Conservation (phyloP, 2,113 vertebrate species). For the Pelvicachromis taeniatus region DNA sequence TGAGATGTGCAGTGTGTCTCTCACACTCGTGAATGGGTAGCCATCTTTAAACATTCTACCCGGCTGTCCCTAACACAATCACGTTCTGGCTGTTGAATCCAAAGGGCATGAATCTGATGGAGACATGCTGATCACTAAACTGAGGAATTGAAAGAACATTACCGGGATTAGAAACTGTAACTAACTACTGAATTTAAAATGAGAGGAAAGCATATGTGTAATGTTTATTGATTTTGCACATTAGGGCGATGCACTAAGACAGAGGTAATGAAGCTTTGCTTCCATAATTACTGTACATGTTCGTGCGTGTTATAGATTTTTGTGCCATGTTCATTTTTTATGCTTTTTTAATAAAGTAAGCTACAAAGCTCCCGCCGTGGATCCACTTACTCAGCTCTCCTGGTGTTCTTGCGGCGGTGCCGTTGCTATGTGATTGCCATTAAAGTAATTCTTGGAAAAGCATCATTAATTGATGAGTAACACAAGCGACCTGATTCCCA, state of each 20-base stretch:
- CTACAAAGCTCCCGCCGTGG: background rate
- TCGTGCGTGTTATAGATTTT: background rate
- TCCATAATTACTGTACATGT: background rate
- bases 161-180: background rate
- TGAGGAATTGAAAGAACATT: background rate
- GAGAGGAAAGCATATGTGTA: background rate
- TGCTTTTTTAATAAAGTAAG: background rate
- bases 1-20: background rate
- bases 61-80: background rate
- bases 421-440: constrained; percentile 34
- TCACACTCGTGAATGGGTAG: background rate
- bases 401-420: background rate
- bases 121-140: background rate
- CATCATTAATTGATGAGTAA: constrained; percentile 43
- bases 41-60: background rate
- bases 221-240: background rate
- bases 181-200: background rate
- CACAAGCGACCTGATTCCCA: constrained; percentile 64
- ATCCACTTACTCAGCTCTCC: background rate
- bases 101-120: background rate
- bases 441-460: constrained; percentile 41
- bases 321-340: background rate
- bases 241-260: background rate
- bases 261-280: background rate
- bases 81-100: background rate